A percentile compares a stretch with the other conserved stretches of the same genome.
These are phyloP conservation scores for Callocephalon fimbriatum DNA, from an alignment of 2,113 vertebrate species.

Conservation along the genomic window DNA sequence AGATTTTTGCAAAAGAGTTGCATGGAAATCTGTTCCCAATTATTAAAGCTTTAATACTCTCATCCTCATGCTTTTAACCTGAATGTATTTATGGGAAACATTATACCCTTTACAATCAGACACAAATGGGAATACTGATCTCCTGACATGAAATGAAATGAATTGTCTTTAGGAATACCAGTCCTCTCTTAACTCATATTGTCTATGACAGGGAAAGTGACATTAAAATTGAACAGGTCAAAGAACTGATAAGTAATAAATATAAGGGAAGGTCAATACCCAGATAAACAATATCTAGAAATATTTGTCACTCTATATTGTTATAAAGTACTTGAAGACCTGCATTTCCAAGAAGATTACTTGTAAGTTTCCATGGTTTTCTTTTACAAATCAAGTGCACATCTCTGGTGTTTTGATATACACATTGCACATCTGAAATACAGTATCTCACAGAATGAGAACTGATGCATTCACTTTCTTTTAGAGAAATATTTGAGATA, in stretches of 20 bases:
- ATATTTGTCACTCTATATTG: not conserved
- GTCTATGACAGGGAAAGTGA: not conserved
- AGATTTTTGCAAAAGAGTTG: not conserved
- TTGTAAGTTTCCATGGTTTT: not conserved
- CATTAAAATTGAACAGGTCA: not conserved
- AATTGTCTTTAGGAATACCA: not conserved
- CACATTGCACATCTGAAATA: not conserved
- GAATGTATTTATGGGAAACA: not conserved
- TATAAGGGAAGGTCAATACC: not conserved
- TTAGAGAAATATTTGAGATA: not conserved
- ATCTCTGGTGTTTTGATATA: not conserved
- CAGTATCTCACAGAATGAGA: not conserved
- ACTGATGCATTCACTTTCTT: not conserved
- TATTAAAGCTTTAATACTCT: not conserved
- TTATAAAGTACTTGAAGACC: not conserved
- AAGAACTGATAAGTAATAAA: not conserved
- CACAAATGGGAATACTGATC: not conserved
- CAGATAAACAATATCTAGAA: not conserved
- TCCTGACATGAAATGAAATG: not conserved
- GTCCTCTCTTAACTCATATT: not conserved
- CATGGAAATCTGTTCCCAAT: not conserved
- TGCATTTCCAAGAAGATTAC: not conserved
- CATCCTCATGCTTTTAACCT: not conserved
- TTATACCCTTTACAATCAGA: not conserved
- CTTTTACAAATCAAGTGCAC: not conserved